phyloP scores from a whole-genome alignment of 2,113 vertebrate genomes.

The Rhea pennata region DNA sequence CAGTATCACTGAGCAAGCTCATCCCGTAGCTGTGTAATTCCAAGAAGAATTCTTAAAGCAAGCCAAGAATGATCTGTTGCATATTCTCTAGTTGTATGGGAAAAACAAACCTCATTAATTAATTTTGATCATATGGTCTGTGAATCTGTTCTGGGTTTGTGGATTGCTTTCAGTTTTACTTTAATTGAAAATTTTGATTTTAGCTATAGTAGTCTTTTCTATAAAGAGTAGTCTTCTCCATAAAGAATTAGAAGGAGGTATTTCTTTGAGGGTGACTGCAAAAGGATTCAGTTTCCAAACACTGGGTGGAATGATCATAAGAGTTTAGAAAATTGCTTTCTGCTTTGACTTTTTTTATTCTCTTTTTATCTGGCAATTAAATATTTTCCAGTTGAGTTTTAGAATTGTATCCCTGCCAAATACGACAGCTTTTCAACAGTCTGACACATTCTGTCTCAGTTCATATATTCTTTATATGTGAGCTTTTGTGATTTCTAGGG shows the following conservation, averaged over 20 bases:
- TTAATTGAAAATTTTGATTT: not conserved
- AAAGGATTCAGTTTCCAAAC: not conserved
- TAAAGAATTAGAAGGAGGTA: not conserved
- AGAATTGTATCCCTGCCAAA: not conserved
- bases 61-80: not conserved
- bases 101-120: not conserved
- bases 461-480: not conserved
- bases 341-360: not conserved
- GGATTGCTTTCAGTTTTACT: not conserved
- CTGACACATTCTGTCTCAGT: not conserved
- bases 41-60: not conserved
- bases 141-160: not conserved
- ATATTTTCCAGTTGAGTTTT: not conserved
- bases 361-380: not conserved
- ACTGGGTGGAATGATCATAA: not conserved
- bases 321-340: not conserved
- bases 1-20: not conserved
- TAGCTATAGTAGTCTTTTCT: not conserved
- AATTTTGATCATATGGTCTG: not conserved
- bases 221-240: not conserved
- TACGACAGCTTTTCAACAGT: not conserved
- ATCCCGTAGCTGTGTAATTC: not conserved
- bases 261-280: not conserved
- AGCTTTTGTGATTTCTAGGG: not conserved
- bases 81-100: not conserved